These are phyloP conservation scores for Tarsius wallacei DNA, from an alignment of 2,797 vertebrate genomes.

Conservation along the genomic window DNA sequence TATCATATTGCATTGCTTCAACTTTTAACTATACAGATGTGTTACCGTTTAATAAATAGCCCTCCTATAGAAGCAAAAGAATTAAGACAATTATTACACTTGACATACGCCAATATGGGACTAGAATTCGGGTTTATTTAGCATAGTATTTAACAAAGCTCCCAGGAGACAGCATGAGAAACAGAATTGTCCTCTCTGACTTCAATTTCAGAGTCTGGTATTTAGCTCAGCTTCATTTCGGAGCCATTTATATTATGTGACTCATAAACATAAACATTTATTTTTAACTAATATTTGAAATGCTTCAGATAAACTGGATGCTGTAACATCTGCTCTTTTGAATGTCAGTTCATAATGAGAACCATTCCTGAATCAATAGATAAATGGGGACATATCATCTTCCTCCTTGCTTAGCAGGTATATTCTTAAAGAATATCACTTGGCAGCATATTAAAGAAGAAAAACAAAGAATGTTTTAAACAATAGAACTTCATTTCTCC, in stretches of 20 bases:
- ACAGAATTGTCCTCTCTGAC: constrained; percentile 40
- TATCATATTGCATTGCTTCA: background rate
- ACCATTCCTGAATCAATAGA: constrained; percentile 6
- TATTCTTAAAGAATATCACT: background rate
- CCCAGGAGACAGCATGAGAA: constrained; percentile 39
- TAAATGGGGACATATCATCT: constrained; percentile 1
- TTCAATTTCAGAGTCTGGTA: constrained; percentile 54
- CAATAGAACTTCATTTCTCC: background rate
- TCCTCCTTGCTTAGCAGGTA: constrained; percentile 16
- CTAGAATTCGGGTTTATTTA: constrained; percentile 41
- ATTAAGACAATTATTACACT: constrained; percentile 43
- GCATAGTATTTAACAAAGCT: constrained; percentile 7
- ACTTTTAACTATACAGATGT: constrained; percentile 28
- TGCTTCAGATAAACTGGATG: constrained; percentile 51
- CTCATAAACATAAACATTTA: constrained; percentile 80
- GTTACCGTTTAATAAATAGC: constrained; percentile 56
- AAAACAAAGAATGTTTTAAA: constrained; percentile 35
- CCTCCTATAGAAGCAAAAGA: constrained; percentile 19
- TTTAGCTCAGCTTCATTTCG: constrained; percentile 69
- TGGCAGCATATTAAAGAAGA: background rate
- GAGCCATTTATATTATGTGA: constrained; percentile 68
- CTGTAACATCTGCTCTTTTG: constrained; percentile 66
- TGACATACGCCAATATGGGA: background rate
- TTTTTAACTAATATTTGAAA: constrained; percentile 79
- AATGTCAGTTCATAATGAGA: constrained; percentile 32